These are phyloP conservation scores for Belonocnema kinseyi DNA, from an alignment of 1,140 invertebrate species.

Conservation along the genomic window DNA sequence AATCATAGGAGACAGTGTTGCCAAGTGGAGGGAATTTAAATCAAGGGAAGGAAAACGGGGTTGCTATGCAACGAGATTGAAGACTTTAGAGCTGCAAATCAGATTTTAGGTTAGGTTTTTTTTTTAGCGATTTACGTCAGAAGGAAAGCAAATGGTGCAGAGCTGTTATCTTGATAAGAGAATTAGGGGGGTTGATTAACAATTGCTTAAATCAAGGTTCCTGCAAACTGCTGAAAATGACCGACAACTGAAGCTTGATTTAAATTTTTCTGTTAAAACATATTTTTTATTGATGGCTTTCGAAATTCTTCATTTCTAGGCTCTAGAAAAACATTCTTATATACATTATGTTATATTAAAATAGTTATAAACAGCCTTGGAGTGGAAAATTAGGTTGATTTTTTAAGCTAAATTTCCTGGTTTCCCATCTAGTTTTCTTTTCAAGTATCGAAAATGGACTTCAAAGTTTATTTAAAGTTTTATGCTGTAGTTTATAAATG, in stretches of 20 bases:
- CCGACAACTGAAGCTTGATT: neutral
- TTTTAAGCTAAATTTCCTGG: too few relatives aligned
- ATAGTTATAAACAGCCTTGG: too few relatives aligned
- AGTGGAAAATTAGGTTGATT: too few relatives aligned
- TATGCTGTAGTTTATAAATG: too few relatives aligned
- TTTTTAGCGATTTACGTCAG: neutral
- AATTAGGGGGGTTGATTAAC: neutral
- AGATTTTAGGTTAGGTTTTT: neutral
- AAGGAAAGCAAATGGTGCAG: neutral
- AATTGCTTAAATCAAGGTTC: neutral
- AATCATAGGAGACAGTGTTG: neutral
- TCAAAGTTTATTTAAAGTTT: too few relatives aligned
- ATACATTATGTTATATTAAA: too few relatives aligned
- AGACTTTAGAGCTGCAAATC: neutral
- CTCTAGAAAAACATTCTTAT: too few relatives aligned
- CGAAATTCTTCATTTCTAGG: neutral
- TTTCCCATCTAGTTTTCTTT: too few relatives aligned
- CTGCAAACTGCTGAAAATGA: neutral
- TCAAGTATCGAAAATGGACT: too few relatives aligned
- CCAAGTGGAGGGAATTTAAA: slow-evolving; percentile 2
- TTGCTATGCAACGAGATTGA: slow-evolving; percentile 22
- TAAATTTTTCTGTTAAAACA: neutral
- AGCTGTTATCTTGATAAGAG: slow-evolving; percentile 9
- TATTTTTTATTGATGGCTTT: neutral
- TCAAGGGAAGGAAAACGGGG: neutral